phyloP scores from a whole-genome alignment of 2,113 vertebrate species.

The Lasiurus borealis region DNA sequence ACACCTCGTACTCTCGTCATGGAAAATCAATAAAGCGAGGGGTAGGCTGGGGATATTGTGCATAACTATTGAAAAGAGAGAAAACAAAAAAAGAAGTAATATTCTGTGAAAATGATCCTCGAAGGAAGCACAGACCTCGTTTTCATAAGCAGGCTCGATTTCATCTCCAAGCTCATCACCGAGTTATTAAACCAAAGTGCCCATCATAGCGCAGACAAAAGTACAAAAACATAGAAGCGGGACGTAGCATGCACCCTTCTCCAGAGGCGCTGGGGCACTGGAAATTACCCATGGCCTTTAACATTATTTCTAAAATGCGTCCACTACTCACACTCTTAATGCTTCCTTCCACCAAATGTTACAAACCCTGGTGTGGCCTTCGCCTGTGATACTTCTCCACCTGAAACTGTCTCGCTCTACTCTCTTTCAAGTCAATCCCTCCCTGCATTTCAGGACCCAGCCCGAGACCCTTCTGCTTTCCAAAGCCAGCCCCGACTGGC shows the following conservation, averaged over 20 bases:
- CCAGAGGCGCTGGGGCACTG: background rate
- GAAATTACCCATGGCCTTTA: conserved; percentile 16
- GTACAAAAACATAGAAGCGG: background rate
- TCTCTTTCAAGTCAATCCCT: background rate
- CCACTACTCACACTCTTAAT: conserved; percentile 43
- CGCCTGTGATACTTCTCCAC: background rate
- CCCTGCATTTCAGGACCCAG: background rate
- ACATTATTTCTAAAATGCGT: conserved; percentile 26
- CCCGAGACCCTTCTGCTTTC: background rate
- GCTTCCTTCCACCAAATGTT: background rate
- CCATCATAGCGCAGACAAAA: conserved; percentile 39
- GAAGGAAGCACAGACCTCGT: conserved; percentile 70
- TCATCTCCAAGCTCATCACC: conserved; percentile 70
- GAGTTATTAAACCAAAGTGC: conserved; percentile 73
- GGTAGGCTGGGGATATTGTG: conserved; percentile 43
- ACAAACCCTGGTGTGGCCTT: background rate
- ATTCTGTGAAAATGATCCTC: conserved; percentile 68
- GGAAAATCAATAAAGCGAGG: conserved; percentile 80
- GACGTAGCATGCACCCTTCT: background rate
- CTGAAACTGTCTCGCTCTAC: background rate
- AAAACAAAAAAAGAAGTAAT: conserved; percentile 64
- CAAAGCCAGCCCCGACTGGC: background rate
- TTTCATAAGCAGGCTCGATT: conserved; percentile 64
- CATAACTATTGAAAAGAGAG: conserved; percentile 69
- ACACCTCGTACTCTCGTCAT: conserved; percentile 69